Percentiles rank a stretch among this genome's conserved stretches.
Conservation (phyloP, 2,888 invertebrate genomes). For the Lepas anatifera region DNA sequence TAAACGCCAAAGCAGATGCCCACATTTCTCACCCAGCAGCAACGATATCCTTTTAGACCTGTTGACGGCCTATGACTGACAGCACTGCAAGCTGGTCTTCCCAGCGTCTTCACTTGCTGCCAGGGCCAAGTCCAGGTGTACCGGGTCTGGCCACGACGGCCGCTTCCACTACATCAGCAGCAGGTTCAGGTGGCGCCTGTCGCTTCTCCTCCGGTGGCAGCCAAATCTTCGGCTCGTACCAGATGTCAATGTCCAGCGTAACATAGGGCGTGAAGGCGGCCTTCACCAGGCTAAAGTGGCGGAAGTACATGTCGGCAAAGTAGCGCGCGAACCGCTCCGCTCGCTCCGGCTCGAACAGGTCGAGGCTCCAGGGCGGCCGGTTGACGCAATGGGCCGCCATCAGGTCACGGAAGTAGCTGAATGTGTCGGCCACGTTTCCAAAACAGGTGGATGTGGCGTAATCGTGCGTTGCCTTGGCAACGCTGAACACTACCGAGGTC, state of each 20-base stretch:
- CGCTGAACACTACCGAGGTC: constrained; percentile 8
- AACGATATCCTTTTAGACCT: too few species aligned
- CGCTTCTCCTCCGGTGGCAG: not conserved
- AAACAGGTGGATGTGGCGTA: constrained; percentile 5
- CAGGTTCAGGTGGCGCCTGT: too few species aligned
- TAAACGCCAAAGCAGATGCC: too few species aligned
- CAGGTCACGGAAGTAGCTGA: not conserved
- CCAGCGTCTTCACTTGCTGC: too few species aligned
- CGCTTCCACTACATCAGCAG: too few species aligned
- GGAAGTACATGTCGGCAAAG: constrained; percentile 11
- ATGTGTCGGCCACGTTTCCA: not conserved
- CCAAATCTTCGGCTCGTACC: not conserved
- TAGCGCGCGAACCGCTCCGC: constrained; percentile 1
- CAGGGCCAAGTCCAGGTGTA: too few species aligned
- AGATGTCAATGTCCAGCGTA: constrained; percentile 4
- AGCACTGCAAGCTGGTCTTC: too few species aligned
- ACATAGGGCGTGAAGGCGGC: not conserved
- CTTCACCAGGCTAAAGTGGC: constrained; percentile 11
- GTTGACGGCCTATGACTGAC: too few species aligned
- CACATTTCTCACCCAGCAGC: too few species aligned
- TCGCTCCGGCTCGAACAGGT: not conserved
- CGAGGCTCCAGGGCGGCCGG: constrained; percentile 9
- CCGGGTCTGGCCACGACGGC: too few species aligned
- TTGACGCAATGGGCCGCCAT: constrained; percentile 7
- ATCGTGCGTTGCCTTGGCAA: not conserved